Base-by-base conservation (phyloP, 2,888 invertebrate genomes). In the Drosophila planitibia region DNA sequence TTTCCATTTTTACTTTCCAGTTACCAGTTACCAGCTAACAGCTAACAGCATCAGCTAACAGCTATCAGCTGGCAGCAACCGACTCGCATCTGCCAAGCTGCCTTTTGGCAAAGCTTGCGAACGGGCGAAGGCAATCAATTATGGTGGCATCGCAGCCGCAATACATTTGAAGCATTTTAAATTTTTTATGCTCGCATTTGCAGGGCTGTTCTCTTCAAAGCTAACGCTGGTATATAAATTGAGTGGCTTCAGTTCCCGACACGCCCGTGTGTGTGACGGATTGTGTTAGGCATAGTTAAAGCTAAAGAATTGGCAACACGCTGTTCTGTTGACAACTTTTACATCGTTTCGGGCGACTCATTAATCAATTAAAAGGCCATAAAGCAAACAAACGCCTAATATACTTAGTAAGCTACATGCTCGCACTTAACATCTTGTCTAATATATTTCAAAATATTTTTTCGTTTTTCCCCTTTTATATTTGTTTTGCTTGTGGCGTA, bases 311-410 rank as follows among this genome's bases (percentile, higher is more conserved):
- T 60, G 69, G 68, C 73, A 64, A 70, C 76, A 83, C 70, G 70
- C 73, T 63, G 76, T 49, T 69, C 39, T 67, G 79, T 76, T 83
- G 85, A 83, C 84, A 85, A 81, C 71, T 76, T 74, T 70, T 63
- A 30, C 25, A 35, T 22, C 52, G 44, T 59, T 54, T 65, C 53
- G 68, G 71, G 64, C 61, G 32, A 49, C 83, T 83, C 86, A 86
- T 86, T 86, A 87, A 86, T 86, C 89, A 86, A 86, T 86, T 89
- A 86, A 87, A 76, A 81, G 75, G 74, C 70, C 76, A 80, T 79
- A 76, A 78, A 73, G 77, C 74, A 78, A 75, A 73, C 74, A 72
- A 76, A 70, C 68, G 74, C 57, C 87, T 76, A 85, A 85, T 88
- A 76, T 73, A 32, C 57, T 54, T 52, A 68, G 57, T 55, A 59